Conservation (phyloP, 1,140 invertebrate species). For the Bombus superbus region DNA sequence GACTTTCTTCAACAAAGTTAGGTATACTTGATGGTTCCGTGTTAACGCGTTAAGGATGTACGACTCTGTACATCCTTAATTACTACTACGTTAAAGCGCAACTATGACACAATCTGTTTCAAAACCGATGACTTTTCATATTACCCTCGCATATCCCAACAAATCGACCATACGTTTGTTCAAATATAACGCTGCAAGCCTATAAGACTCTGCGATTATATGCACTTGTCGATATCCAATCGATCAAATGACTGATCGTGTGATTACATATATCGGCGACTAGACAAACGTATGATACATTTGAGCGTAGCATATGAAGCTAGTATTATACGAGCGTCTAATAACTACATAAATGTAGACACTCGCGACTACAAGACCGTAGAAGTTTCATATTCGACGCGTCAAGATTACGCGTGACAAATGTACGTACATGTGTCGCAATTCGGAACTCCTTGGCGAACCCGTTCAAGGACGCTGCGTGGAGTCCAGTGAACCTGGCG, state of each 20-base stretch:
- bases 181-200: not conserved
- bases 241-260: not conserved
- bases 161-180: not conserved
- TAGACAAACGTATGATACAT: not conserved
- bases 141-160: not conserved
- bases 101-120: not conserved
- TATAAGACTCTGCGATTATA: not conserved
- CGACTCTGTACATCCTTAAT: too few species aligned
- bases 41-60: not conserved
- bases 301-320: not conserved
- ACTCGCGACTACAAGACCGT: not conserved
- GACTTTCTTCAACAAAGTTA: not conserved
- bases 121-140: not conserved
- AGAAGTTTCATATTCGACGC: not conserved
- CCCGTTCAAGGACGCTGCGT: slow-evolving; percentile 40
- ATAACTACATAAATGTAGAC: not conserved
- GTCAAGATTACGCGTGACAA: not conserved
- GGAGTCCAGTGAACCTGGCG: slow-evolving; percentile 30
- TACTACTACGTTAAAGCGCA: not conserved
- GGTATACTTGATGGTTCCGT: not conserved
- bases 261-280: not conserved
- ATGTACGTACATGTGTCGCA: not conserved
- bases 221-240: not conserved
- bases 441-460: slow-evolving; percentile 3
- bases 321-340: not conserved